Evolutionary conservation across 2,888 invertebrate genomes (phyloP).

Genomic region (Imbricaverruca yamaguchii): DNA sequence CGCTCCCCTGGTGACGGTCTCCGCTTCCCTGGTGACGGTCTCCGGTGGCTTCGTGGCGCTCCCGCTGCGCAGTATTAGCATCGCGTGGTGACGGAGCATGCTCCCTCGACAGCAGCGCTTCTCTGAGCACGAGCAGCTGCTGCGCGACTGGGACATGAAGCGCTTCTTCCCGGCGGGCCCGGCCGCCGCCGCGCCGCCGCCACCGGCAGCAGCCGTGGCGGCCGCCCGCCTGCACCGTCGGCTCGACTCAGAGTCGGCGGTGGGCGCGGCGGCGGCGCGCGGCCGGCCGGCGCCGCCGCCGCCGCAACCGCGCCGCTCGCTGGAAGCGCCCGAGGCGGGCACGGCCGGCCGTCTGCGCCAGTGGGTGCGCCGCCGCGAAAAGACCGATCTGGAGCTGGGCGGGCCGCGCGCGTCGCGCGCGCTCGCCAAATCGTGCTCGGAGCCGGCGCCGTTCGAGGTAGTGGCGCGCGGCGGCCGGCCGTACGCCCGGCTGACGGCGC

Average conservation of each 20-base stretch:
- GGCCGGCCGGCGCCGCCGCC: slow-evolving; percentile 28
- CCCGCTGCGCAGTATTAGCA: too few species aligned
- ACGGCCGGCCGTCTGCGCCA: slow-evolving; percentile 31
- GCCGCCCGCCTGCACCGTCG: slow-evolving; percentile 52
- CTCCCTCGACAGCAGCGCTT: slow-evolving; percentile 38
- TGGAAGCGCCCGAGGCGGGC: slow-evolving; percentile 12
- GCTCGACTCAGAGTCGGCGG: slow-evolving; percentile 63
- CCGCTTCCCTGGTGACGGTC: neutral
- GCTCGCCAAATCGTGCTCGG: neutral
- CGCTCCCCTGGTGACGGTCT: slow-evolving; percentile 41
- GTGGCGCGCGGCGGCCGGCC: neutral
- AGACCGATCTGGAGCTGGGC: slow-evolving; percentile 59
- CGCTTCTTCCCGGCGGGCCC: slow-evolving; percentile 59
- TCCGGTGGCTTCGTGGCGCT: too few species aligned
- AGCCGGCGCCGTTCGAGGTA: slow-evolving; percentile 18
- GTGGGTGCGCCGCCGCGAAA: slow-evolving; percentile 69
- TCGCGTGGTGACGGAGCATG: slow-evolving; percentile 15
- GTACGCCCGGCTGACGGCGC: neutral
- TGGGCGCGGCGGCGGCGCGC: slow-evolving; percentile 55
- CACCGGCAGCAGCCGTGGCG: slow-evolving; percentile 8
- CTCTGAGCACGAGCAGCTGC: slow-evolving; percentile 64
- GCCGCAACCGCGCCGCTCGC: slow-evolving; percentile 15
- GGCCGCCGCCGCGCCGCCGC: neutral
- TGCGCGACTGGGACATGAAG: slow-evolving; percentile 81
- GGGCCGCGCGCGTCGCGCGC: slow-evolving; percentile 42